A percentile compares a stretch with the other conserved stretches of the same genome.
Conservation (phyloP, 1,140 invertebrate genomes). For the Cydia fagiglandana region DNA sequence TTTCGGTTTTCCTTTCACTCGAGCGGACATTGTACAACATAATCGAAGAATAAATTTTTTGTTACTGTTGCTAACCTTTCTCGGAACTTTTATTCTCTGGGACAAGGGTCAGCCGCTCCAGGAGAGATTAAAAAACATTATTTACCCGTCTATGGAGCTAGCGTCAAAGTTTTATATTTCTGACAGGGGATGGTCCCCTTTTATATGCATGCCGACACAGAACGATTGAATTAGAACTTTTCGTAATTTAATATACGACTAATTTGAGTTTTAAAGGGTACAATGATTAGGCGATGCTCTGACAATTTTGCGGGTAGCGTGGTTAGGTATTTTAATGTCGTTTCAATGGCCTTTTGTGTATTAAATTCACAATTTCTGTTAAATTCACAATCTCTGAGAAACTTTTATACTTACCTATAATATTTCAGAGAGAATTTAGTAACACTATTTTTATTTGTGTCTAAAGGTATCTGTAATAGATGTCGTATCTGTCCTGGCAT, state of each 20-base stretch:
- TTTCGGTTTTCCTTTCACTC: conserved; percentile 43
- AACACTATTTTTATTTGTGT: too few species aligned
- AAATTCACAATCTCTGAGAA: too few species aligned
- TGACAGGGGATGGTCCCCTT: conserved; percentile 61
- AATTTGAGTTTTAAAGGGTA: conserved; percentile 2
- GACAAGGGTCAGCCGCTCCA: conserved; percentile 59
- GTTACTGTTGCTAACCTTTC: conserved; percentile 57
- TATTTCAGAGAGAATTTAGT: too few species aligned
- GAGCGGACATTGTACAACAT: conserved; percentile 62
- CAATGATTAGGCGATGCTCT: not conserved
- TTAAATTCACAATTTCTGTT: not conserved
- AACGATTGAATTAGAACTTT: conserved; percentile 46
- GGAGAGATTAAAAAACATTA: conserved; percentile 73
- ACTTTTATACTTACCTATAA: too few species aligned
- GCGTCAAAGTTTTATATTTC: conserved; percentile 67
- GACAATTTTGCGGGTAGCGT: not conserved
- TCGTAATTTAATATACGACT: conserved; percentile 26
- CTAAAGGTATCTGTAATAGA: too few species aligned
- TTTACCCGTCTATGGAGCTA: conserved; percentile 63
- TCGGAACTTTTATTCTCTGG: conserved; percentile 54
- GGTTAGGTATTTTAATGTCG: too few species aligned
- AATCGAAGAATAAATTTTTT: conserved; percentile 70
- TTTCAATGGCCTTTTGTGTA: not conserved
- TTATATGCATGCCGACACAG: conserved; percentile 45
- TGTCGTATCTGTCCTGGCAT: too few species aligned